These are phyloP conservation scores for Teinopalpus imperialis DNA, from an alignment of 2,888 invertebrate species.

Conservation along the genomic window DNA sequence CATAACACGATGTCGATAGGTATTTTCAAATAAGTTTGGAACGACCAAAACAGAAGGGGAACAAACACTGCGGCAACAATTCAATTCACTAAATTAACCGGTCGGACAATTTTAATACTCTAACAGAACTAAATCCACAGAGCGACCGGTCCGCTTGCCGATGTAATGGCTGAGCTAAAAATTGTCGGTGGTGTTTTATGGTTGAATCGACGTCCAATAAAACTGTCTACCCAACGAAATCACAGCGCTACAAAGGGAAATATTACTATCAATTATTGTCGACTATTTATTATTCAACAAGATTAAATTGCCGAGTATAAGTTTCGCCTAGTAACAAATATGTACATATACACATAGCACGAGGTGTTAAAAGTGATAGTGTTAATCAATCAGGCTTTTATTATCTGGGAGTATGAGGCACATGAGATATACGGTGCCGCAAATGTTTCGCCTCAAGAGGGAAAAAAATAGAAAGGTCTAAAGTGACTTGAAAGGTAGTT, in stretches of 20 bases:
- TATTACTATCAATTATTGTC: slow-evolving; percentile 58
- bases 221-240: slow-evolving; percentile 25
- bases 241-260: slow-evolving; percentile 35
- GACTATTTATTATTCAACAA: slow-evolving; percentile 58
- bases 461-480: no score
- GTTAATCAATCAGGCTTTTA: no score
- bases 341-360: no score
- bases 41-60: slow-evolving; percentile 5
- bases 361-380: no score
- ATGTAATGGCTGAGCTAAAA: slow-evolving; percentile 21
- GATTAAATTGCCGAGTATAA: slow-evolving; percentile 50
- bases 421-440: no score
- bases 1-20: no score
- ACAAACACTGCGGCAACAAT: slow-evolving; percentile 18
- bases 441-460: no score
- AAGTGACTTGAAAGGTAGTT: no score
- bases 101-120: slow-evolving; percentile 22
- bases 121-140: slow-evolving; percentile 21
- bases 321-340: no score
- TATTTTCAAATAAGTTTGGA: not conserved
- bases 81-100: slow-evolving; percentile 21
- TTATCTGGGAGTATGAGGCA: no score
- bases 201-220: slow-evolving; percentile 23
- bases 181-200: slow-evolving; percentile 24
- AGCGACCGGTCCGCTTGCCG: slow-evolving; percentile 10